Conservation (phyloP, 2,113 vertebrate species). For the Struthio camelus region DNA sequence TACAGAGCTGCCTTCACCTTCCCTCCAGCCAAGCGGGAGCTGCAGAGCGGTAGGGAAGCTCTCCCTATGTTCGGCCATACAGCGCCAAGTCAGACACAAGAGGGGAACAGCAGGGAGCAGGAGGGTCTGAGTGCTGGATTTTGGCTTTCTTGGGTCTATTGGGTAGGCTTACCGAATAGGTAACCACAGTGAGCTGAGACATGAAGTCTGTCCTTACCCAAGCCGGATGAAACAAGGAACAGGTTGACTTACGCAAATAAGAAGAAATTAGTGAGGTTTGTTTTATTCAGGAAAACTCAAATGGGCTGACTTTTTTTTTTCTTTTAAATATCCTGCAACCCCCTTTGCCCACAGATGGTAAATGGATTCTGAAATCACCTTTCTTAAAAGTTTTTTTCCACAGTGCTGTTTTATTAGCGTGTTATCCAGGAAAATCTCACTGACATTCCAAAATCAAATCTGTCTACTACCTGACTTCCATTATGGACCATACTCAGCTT, state of each 20-base stretch:
- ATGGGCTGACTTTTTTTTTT: background rate
- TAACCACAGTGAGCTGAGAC: background rate
- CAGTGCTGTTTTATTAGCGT: background rate
- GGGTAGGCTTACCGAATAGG: background rate
- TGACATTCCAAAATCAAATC: background rate
- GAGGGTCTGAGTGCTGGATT: background rate
- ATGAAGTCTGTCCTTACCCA: background rate
- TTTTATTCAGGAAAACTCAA: background rate
- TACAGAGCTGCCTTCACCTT: fast-evolving
- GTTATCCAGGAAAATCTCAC: background rate
- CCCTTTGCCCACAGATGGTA: background rate
- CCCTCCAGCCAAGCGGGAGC: background rate
- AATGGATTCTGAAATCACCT: background rate
- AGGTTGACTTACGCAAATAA: background rate
- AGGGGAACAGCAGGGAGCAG: background rate
- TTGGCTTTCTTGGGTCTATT: background rate
- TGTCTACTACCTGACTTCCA: background rate
- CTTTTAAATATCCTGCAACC: background rate
- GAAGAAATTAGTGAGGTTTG: background rate
- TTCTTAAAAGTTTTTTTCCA: background rate
- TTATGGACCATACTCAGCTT: background rate
- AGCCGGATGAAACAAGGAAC: background rate
- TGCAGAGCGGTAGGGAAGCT: background rate
- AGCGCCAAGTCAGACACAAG: background rate
- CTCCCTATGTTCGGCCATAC: background rate